A percentile compares a stretch with the other conserved stretches of the same genome.
These are phyloP conservation scores for Pipistrellus pipistrellus DNA, from an alignment of 2,797 vertebrate genomes.

Conservation along the genomic window DNA sequence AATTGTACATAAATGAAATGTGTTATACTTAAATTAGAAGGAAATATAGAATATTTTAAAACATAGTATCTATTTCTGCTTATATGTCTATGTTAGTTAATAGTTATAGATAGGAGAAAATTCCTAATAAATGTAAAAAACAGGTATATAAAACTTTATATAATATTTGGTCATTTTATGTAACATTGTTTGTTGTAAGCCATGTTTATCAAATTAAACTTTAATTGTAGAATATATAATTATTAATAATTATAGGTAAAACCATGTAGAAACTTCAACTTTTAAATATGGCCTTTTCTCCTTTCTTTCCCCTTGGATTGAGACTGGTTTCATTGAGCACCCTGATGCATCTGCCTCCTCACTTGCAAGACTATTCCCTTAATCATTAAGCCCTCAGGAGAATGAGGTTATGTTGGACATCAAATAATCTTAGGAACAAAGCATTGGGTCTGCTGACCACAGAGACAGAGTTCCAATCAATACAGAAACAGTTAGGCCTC, in stretches of 20 bases:
- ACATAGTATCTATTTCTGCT: not conserved
- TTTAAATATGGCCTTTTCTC: not conserved
- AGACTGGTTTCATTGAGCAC: not conserved
- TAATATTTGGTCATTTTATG: not conserved
- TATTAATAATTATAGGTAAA: conserved; percentile 18
- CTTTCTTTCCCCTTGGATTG: not conserved
- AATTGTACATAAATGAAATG: conserved; percentile 44
- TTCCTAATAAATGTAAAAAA: conserved; percentile 10
- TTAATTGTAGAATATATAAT: not conserved
- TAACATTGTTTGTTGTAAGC: not conserved
- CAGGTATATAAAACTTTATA: conserved; percentile 24
- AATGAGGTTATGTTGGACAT: not conserved
- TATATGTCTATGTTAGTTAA: conserved; percentile 21
- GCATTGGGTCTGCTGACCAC: not conserved
- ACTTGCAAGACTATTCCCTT: not conserved
- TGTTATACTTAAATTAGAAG: conserved; percentile 29
- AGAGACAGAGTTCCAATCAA: not conserved
- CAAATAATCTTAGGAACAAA: not conserved
- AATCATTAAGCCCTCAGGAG: not conserved
- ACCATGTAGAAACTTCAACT: not conserved
- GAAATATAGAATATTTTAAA: conserved; percentile 17
- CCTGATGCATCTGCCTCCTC: not conserved
- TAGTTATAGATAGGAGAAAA: conserved; percentile 23
- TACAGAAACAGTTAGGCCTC: not conserved
- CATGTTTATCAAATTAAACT: conserved; percentile 34